Percentiles rank a stretch among this genome's conserved stretches.
Conservation (phyloP, 2,797 vertebrate species). For the Enoplosus armatus region DNA sequence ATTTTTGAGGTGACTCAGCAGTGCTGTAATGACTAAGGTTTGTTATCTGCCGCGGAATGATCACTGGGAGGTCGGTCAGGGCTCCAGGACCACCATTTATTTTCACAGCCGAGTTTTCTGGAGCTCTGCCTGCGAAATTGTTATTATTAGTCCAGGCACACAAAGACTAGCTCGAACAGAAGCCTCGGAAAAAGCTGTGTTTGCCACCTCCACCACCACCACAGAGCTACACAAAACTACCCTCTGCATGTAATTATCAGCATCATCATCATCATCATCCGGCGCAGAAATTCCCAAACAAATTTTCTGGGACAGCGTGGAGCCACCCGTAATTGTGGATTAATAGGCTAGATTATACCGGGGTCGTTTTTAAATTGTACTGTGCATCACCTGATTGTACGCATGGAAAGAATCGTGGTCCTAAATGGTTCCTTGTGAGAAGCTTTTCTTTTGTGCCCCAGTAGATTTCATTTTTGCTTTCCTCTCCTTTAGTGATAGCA, state of each 20-base stretch:
- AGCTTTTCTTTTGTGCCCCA: background rate
- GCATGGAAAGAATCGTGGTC: background rate
- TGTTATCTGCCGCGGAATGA: slow-evolving; percentile 9
- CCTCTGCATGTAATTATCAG: background rate
- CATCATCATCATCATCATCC: too few relatives aligned
- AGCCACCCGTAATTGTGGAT: background rate
- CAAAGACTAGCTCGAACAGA: background rate
- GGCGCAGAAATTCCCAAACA: background rate
- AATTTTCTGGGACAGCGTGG: background rate
- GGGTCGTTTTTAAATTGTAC: too few relatives aligned
- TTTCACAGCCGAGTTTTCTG: slow-evolving; percentile 13
- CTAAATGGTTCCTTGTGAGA: background rate
- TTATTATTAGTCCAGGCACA: background rate
- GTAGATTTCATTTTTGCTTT: background rate
- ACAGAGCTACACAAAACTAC: background rate
- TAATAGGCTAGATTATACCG: background rate
- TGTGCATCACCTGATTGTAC: background rate
- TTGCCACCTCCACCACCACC: too few relatives aligned
- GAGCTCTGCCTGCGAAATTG: background rate
- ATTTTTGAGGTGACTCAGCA: slow-evolving; percentile 55
- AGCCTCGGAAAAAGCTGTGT: background rate
- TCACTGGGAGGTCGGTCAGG: background rate
- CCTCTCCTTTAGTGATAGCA: background rate
- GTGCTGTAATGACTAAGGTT: slow-evolving; percentile 34
- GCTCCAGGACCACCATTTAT: background rate